phyloP scores from a whole-genome alignment of 2,888 invertebrate genomes.

The Ptilodon capucinus region DNA sequence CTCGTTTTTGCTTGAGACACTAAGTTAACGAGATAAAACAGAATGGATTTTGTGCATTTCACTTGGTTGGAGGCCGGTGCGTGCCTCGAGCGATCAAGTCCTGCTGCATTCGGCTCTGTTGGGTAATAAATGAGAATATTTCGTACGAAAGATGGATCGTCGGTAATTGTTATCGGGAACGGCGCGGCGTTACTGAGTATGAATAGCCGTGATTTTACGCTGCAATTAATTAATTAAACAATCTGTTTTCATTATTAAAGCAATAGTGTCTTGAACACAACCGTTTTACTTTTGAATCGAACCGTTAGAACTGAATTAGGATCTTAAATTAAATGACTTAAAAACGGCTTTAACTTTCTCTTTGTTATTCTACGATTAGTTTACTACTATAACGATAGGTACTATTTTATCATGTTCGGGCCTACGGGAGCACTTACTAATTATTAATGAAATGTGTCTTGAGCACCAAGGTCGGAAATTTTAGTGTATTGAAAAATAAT shows the following conservation, averaged over 20 bases:
- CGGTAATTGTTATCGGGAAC: slow-evolving; percentile 24
- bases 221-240: background rate
- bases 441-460: too few species aligned
- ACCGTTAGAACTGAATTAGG: too few species aligned
- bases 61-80: slow-evolving; percentile 60
- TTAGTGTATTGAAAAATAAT: too few species aligned
- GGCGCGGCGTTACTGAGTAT: slow-evolving; percentile 14
- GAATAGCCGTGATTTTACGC: slow-evolving; percentile 7
- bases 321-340: too few species aligned
- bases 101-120: slow-evolving; percentile 36
- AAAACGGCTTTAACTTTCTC: too few species aligned
- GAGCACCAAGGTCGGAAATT: too few species aligned
- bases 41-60: slow-evolving; percentile 80
- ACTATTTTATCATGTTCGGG: too few species aligned
- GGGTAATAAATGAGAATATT: slow-evolving; percentile 39
- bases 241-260: background rate
- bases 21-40: slow-evolving; percentile 69
- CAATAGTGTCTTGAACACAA: too few species aligned
- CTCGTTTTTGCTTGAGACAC: slow-evolving; percentile 27
- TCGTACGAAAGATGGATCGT: slow-evolving; percentile 28
- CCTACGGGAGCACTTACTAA: too few species aligned
- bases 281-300: too few species aligned
- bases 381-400: too few species aligned
- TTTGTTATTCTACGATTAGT: too few species aligned
- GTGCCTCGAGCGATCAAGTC: slow-evolving; percentile 41